Base-by-base conservation (phyloP, 2,888 invertebrate species). In the Mallateleia sp. region DNA sequence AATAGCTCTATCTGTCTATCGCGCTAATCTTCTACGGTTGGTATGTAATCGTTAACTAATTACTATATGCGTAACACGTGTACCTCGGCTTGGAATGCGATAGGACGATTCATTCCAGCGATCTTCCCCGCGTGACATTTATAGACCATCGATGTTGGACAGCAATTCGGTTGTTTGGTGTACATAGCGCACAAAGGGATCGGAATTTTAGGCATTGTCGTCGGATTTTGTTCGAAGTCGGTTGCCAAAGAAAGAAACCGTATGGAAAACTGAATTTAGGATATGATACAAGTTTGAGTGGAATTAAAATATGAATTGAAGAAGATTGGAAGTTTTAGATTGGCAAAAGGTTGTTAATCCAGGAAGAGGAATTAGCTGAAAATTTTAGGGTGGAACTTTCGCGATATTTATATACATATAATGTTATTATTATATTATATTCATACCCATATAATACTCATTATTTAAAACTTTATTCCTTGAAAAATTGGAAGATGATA, bases 1-100 rank as follows among this genome's bases (percentile, higher is more conserved):
- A 77, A 89, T 91, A 91, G 91, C 90, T 91, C 91, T 93, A 90
- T 92, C 91, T 90, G 90, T 92, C 91, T 92, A 91, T 92, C 91
- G 90, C 91, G 89, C 89, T 91, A 91, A 91, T 90, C 89, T 88
- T 86, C 75, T 87, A 87, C 84, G 85, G 50, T 91, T 85, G 62
- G 54, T 89, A 88, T 66, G 34, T 75, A 78, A 67, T 60, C 71
- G 42, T 60, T 79, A 85, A 85, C 47, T 54, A 54, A 77, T 72
- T 54, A 78, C 50, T 25, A 47, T 66, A 83, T 42, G 54, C 32
- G 34, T 79, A 74, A 85, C 52, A 62, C 71, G 71, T 78, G 77
- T 78, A 84, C 77, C 71, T 83, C 83, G 20, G 56, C n/a, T 71
- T 64, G 83, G 78, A 72, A 78, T 58, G 66, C 54, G 34, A 2